Base-by-base conservation (phyloP, 1,140 invertebrate species). In the Drosophila nigrodunni region DNA sequence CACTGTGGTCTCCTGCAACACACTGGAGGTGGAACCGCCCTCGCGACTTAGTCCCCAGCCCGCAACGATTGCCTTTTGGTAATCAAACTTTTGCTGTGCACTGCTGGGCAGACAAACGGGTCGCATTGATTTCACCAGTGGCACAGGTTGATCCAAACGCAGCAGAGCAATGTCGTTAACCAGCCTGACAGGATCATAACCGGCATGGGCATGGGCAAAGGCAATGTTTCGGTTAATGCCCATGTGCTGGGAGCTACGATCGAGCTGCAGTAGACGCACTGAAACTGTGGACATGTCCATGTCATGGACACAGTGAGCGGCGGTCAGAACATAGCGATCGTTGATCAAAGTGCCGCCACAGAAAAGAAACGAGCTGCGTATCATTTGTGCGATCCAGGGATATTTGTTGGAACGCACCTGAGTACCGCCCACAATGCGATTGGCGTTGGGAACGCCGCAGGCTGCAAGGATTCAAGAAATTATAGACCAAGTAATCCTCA, bases 1-100 rank as follows among this genome's bases (percentile, higher is more conserved):
- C 30, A 98, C 93, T 15, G 95, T 93, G 0, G 96, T 96, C 92
- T 98, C 96, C 68, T 96, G 94, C 83, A 98, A 95, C 7, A 95
- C 94, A n/a, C 96, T 96, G 80, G 96, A 97, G 78, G 97, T 96
- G 73, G 95, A 94, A 1, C 97, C 97, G n/a, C 96, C 95, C 92
- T 97, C 96, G 74, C 95, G 95, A 2, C 96, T 96, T 1, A 96
- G 96, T 6, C 97, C 97, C 97, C 97, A 98, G 5, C 97, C 97
- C 7, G 97, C 96, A 3, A 87, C 80, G 37, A 85, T 74, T 10
- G 89, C 89, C 74, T 76, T 72, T 55, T 92, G 87, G 52, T 77
- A 85, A 64, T 92, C 91, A 25, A 91, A 92, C 46, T 75, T 77
- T 35, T 92, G 91, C 18, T 55, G n/a, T 11, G 52, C 52, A 35